These are phyloP conservation scores for Pristionchus japonicus DNA, from an alignment of 2,888 invertebrate species.

Conservation along the genomic window DNA sequence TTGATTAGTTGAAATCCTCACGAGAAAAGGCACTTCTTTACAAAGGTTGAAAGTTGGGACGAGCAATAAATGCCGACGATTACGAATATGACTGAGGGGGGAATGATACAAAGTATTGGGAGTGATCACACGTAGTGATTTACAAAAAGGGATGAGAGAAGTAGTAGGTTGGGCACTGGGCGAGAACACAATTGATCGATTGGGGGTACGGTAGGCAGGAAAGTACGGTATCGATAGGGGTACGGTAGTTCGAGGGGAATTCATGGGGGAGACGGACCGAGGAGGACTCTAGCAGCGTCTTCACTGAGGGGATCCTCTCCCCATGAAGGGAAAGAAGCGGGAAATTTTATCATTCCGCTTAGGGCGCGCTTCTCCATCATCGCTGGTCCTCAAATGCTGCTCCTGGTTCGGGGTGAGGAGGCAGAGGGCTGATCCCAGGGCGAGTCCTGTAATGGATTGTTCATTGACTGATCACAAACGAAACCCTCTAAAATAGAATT, in stretches of 20 bases:
- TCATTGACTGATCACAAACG: neutral
- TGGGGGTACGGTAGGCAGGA: neutral
- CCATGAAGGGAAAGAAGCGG: conserved; percentile 51
- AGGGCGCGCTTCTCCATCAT: conserved; percentile 51
- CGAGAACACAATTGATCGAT: neutral
- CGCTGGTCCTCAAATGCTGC: conserved; percentile 68
- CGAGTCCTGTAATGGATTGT: conserved; percentile 73
- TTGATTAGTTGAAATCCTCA: neutral
- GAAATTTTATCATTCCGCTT: conserved; percentile 51
- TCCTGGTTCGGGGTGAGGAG: conserved; percentile 71
- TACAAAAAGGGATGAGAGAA: neutral
- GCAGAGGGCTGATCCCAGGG: conserved; percentile 77
- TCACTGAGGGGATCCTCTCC: conserved; percentile 5
- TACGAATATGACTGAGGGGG: neutral
- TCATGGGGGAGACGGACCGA: neutral
- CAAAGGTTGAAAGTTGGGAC: neutral
- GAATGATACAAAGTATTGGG: neutral
- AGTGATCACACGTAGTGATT: neutral
- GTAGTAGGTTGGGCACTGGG: neutral
- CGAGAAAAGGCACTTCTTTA: conserved; percentile 21
- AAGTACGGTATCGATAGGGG: too few species aligned
- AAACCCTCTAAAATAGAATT: too few species aligned
- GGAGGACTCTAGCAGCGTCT: neutral
- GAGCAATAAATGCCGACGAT: neutral
- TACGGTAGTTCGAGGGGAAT: neutral